Evolutionary conservation across 1,140 invertebrate genomes (phyloP), one percentile per base, ranked within the genome.

Genomic region (Nebria ingens): DNA sequence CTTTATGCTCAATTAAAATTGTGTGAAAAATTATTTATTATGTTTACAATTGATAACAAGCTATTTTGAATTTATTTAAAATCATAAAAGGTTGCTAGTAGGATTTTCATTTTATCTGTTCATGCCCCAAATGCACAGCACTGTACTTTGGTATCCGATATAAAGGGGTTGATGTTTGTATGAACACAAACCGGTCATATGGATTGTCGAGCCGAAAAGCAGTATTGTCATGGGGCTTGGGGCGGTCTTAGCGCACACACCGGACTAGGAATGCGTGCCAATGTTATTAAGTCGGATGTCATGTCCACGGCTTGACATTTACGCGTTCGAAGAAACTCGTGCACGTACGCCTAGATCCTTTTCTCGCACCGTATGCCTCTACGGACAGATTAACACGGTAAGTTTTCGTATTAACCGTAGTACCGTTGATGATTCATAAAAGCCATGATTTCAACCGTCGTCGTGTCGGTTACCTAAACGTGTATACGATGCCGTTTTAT

Each of bases 151-250:
- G n/a, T n/a, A n/a, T n/a, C n/a, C n/a, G n/a, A n/a, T n/a, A n/a
- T n/a, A n/a, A n/a, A n/a, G n/a, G n/a, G n/a, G n/a, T n/a, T n/a
- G n/a, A n/a, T n/a, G n/a, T n/a, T n/a, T n/a, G n/a, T n/a, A n/a
- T n/a, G n/a, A n/a, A n/a, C n/a, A n/a, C n/a, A n/a, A n/a, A n/a
- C n/a, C n/a, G n/a, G n/a, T n/a, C n/a, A n/a, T n/a, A n/a, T n/a
- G 17, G 40, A 45, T 45, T 45, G 40, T 45, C 40, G n/a, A n/a
- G n/a, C n/a, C n/a, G n/a, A n/a, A n/a, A 45, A 45, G 17, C 40
- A 45, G 40, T 45, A 45, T 45, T 45, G 40, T 45, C 40, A 45
- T 45, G 17, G 40, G 40, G 40, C 15, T 45, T 45, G 40, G 9
- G 40, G 40, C 17, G 40, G 40, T 45, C 40, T 45, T 45, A 45